Conservation (phyloP, 2,888 invertebrate genomes). For the Microdon myrmicae region DNA sequence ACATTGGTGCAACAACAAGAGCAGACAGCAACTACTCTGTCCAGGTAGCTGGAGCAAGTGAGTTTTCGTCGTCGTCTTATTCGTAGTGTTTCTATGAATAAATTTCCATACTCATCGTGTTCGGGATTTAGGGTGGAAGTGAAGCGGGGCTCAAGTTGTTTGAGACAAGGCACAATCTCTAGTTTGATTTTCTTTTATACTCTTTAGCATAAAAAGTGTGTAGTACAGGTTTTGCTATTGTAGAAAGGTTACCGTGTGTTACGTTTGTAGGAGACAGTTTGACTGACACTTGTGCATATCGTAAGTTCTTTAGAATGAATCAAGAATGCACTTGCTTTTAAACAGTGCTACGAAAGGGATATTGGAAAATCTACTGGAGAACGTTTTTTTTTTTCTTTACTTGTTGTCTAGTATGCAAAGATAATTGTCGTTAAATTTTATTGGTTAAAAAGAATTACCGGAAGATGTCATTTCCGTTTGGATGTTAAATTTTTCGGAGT, state of each 20-base stretch:
- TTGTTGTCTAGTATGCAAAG: too few species aligned
- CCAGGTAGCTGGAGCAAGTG: constrained; percentile 42
- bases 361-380: too few species aligned
- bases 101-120: constrained; percentile 63
- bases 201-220: too few species aligned
- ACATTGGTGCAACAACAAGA: constrained; percentile 32
- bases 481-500: too few species aligned
- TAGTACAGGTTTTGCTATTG: too few species aligned
- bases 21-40: constrained; percentile 16
- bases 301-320: constrained; percentile 48
- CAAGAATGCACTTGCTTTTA: constrained; percentile 36
- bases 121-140: constrained; percentile 50
- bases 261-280: constrained; percentile 30
- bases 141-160: too few species aligned
- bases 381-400: too few species aligned
- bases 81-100: constrained; percentile 64
- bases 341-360: too few species aligned
- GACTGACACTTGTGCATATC: constrained; percentile 52
- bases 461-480: too few species aligned
- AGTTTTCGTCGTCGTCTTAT: constrained; percentile 34
- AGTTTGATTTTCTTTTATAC: constrained; percentile 16
- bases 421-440: too few species aligned
- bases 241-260: too few species aligned
- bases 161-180: constrained; percentile 50
- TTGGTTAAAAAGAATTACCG: too few species aligned